Evolutionary conservation across 1,140 invertebrate species (phyloP).

Genomic region (Drosophila ironensis): DNA sequence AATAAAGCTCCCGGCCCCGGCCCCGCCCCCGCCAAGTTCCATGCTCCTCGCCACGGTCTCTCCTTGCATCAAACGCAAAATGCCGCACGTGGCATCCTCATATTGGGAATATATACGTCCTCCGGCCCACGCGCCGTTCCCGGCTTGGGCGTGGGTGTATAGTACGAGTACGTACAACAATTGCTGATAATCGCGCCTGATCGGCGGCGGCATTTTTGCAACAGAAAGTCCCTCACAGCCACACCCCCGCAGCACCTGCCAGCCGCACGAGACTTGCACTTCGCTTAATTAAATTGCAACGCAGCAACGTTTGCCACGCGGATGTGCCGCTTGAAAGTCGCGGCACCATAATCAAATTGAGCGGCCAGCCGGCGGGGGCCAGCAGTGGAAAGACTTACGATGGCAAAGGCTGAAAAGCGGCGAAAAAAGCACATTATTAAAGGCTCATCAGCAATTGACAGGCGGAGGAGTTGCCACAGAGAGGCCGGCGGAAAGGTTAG

Average conservation of each 20-base stretch:
- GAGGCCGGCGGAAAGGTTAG: slow-evolving; percentile 25
- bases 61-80: slow-evolving; percentile 54
- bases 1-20: slow-evolving; percentile 14
- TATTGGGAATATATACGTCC: slow-evolving; percentile 2
- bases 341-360: slow-evolving; percentile 75
- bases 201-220: slow-evolving; percentile 66
- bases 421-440: slow-evolving; percentile 59
- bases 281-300: slow-evolving; percentile 78
- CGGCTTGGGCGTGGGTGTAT: slow-evolving; percentile 24
- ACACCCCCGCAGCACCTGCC: slow-evolving; percentile 15
- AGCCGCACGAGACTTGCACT: slow-evolving; percentile 64
- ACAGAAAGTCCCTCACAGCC: slow-evolving; percentile 8
- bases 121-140: slow-evolving; percentile 11
- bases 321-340: slow-evolving; percentile 71
- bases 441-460: slow-evolving; percentile 78
- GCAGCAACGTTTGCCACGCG: slow-evolving; percentile 59
- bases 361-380: slow-evolving; percentile 66
- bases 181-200: slow-evolving; percentile 71
- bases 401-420: slow-evolving; percentile 34
- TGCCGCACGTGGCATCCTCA: slow-evolving; percentile 51
- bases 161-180: slow-evolving; percentile 40
- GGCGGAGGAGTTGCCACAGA: slow-evolving; percentile 31
- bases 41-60: not conserved
- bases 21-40: not conserved
- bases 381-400: slow-evolving; percentile 71